Base-by-base conservation (phyloP, 2,888 invertebrate genomes). In the Melinaea marsaeus region DNA sequence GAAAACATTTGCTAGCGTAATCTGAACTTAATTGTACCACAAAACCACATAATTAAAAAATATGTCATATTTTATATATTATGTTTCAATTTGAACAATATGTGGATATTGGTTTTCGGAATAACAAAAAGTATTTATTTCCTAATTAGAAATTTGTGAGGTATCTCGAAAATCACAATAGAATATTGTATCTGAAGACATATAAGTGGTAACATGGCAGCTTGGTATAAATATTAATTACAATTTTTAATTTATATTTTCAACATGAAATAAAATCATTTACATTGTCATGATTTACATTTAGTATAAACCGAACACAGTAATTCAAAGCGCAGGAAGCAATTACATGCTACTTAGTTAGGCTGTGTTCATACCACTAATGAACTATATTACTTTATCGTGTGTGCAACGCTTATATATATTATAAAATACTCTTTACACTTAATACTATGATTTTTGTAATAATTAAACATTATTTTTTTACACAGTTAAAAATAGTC, bases 1-100 rank as follows among this genome's bases (percentile, higher is more conserved):
- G 46, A 47, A 60, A 64, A 61, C 48, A 61, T 54, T 58, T 55
- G 46, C 37, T 11, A 54, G 60, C 57, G 34, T 63, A 54, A 57
- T 56, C 33, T 42, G 34, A 55, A 60, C 13, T 58, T 55, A 62
- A 62, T 60, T 51, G n/a, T 32, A 48, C 48, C 22, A 32, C 22
- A 32, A 32, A 32, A 6, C 6, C 51, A 51, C n/a, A 32, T 9
- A 32, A 4, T 48, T 13, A 48, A 48, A 48, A 48, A 48, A 4
- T 6, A 4, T 9, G 9, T 9, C 3, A 42, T 42, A 42, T 42
- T 42, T 42, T 42, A 42, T 2, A 9, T 42, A 3, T 42, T 42
- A 9, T 9, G 9, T 9, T 9, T 42, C 11, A 9, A 42, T 42
- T 9, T 42, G 11, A 6, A 42, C 42, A 42, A 42, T 42, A 42